A percentile compares a stretch with the other conserved stretches of the same genome.
phyloP scores from a whole-genome alignment of 2,113 vertebrate genomes.

The Anolis carolinensis region DNA sequence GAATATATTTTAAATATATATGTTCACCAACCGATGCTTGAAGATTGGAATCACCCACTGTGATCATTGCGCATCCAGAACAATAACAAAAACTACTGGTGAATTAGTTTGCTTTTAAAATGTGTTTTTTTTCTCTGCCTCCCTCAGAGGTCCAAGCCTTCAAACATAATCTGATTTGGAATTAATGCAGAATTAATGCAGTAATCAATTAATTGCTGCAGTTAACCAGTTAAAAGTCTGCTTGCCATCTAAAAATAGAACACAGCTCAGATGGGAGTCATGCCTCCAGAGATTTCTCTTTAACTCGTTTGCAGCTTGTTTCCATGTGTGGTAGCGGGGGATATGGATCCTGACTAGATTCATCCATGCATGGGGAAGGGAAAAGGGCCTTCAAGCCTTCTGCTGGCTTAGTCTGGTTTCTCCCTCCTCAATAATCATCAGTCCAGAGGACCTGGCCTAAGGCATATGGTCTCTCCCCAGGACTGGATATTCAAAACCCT shows the following conservation, averaged over 20 bases:
- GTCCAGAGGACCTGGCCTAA: not conserved
- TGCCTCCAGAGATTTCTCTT: not conserved
- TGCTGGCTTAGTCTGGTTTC: not conserved
- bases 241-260: not conserved
- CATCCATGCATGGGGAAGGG: not conserved
- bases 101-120: not conserved
- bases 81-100: not conserved
- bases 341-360: no score
- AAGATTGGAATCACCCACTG: not conserved
- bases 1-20: not conserved
- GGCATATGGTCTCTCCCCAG: no score
- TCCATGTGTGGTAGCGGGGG: no score
- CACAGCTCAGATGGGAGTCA: not conserved
- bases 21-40: not conserved
- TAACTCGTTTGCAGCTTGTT: not conserved
- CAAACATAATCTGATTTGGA: not conserved
- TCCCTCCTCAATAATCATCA: not conserved
- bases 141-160: not conserved
- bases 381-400: not conserved
- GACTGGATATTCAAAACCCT: no score
- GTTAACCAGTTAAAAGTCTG: not conserved
- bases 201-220: conserved; percentile 11
- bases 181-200: not conserved
- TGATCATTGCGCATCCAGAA: not conserved
- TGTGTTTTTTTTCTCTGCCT: not conserved